Conservation (phyloP, 1,140 invertebrate species). For the Dolichoris vasculosae region DNA sequence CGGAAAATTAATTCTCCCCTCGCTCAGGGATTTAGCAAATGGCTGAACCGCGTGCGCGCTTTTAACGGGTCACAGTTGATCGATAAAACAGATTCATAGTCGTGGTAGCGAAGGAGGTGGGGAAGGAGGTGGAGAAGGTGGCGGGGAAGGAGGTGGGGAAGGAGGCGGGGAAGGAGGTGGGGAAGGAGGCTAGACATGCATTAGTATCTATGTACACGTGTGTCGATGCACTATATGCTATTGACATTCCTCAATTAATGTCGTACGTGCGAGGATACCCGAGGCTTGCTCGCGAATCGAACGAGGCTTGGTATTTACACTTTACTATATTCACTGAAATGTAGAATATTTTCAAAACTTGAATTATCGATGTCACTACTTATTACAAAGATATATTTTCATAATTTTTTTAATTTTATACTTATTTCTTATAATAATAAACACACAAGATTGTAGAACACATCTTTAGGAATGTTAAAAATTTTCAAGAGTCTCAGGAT, state of each 20-base stretch:
- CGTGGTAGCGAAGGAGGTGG: neutral
- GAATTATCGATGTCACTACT: slow-evolving; percentile 25
- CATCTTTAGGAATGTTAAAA: no score
- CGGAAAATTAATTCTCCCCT: slow-evolving; percentile 42
- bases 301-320: slow-evolving; percentile 29
- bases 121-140: no score
- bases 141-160: no score
- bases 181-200: neutral
- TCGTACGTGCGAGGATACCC: neutral
- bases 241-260: slow-evolving; percentile 49
- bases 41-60: neutral
- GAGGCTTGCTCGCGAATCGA: neutral
- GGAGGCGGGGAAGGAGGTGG: no score
- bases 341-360: slow-evolving; percentile 25
- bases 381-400: no score
- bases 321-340: slow-evolving; percentile 2
- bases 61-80: slow-evolving; percentile 30
- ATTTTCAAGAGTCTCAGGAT: no score
- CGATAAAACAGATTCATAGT: slow-evolving; percentile 30
- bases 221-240: slow-evolving; percentile 26
- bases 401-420: no score
- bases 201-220: neutral
- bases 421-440: no score
- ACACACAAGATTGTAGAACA: no score
- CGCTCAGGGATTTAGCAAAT: neutral